Percentiles rank a stretch among this genome's conserved stretches.
These are phyloP conservation scores for Agrotis exclamationis DNA, from an alignment of 2,888 invertebrate species.

Conservation along the genomic window DNA sequence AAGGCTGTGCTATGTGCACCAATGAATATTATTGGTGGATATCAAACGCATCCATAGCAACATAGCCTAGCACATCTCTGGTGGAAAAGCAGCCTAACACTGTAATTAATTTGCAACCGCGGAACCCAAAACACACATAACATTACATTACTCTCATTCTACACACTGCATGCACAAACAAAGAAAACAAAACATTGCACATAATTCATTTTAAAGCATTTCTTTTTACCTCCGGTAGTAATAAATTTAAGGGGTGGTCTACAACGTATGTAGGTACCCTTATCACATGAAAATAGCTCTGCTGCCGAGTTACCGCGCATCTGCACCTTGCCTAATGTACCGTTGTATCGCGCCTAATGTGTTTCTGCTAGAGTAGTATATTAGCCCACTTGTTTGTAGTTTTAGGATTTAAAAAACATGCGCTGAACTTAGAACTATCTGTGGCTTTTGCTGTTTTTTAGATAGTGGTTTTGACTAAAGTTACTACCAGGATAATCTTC, in stretches of 20 bases:
- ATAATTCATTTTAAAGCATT: conserved; percentile 60
- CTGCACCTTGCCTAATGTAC: conserved; percentile 75
- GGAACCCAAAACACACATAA: not conserved
- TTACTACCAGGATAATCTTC: too few species aligned
- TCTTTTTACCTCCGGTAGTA: conserved; percentile 58
- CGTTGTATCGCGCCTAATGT: conserved; percentile 69
- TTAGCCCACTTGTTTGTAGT: conserved; percentile 31
- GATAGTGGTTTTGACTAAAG: not conserved
- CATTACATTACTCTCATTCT: conserved; percentile 19
- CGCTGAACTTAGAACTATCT: conserved; percentile 7
- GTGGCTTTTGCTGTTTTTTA: conserved; percentile 10
- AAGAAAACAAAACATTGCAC: conserved; percentile 42
- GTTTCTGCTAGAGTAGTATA: conserved; percentile 64
- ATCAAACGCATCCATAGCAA: too few species aligned
- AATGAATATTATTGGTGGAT: too few species aligned
- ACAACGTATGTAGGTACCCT: conserved; percentile 68
- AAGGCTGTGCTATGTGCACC: too few species aligned
- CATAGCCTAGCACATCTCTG: too few species aligned
- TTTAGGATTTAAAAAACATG: conserved; percentile 30
- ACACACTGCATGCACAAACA: conserved; percentile 25
- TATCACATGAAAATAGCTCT: conserved; percentile 71
- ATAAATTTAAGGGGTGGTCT: conserved; percentile 68
- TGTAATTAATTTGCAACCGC: not conserved
- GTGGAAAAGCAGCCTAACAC: too few species aligned
- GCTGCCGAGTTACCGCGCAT: conserved; percentile 66